Evolutionary conservation across 2,113 vertebrate genomes (phyloP).

Genomic region (Enhydra lutris): DNA sequence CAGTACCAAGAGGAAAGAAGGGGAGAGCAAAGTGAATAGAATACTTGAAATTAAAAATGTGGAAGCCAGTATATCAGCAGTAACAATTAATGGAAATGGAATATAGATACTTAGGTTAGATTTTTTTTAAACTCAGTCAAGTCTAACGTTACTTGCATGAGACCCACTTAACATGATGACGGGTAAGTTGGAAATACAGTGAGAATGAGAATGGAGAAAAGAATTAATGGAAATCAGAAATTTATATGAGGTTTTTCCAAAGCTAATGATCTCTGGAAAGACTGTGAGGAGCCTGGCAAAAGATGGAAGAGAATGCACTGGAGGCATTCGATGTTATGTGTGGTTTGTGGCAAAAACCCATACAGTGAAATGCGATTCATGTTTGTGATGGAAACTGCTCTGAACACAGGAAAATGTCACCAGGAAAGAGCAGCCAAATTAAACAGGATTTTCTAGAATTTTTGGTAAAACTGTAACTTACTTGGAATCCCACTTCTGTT

Average conservation of each 20-base stretch:
- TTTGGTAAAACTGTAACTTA: not conserved
- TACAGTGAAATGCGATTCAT: not conserved
- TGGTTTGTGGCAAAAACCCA: not conserved
- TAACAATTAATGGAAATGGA: not conserved
- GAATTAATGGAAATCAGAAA: not conserved
- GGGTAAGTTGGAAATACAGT: not conserved
- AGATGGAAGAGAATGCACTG: not conserved
- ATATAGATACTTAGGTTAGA: not conserved
- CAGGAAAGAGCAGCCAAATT: not conserved
- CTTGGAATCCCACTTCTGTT: not conserved
- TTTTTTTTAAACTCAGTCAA: slow-evolving; percentile 7
- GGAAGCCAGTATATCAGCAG: not conserved
- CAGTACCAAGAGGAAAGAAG: not conserved
- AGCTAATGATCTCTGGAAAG: not conserved
- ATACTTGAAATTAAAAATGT: not conserved
- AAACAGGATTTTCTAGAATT: not conserved
- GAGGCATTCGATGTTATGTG: not conserved
- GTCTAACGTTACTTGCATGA: not conserved
- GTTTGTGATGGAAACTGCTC: not conserved
- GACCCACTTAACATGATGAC: not conserved
- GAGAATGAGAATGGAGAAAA: not conserved
- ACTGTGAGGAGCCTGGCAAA: not conserved
- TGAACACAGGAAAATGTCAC: not conserved
- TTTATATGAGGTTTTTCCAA: not conserved
- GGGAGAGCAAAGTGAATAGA: not conserved